phyloP scores from a whole-genome alignment of 2,113 vertebrate species.

The Malurus elegans region DNA sequence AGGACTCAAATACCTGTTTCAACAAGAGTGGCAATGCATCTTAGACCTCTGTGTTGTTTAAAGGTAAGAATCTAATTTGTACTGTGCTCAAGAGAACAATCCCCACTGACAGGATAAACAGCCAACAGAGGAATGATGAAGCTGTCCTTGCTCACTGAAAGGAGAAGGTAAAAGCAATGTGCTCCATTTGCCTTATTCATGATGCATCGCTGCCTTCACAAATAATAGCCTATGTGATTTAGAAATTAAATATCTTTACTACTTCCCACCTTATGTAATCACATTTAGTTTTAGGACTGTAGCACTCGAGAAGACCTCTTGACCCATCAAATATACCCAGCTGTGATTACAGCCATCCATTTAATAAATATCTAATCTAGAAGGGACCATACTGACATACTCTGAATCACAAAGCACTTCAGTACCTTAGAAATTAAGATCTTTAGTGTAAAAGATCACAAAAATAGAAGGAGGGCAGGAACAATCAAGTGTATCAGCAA shows the following conservation, averaged over 20 bases:
- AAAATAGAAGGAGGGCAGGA: not conserved
- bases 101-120: not conserved
- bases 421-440: conserved; percentile 4
- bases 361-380: not conserved
- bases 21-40: not conserved
- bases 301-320: not conserved
- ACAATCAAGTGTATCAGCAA: not conserved
- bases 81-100: not conserved
- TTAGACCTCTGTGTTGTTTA: not conserved
- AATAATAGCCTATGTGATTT: conserved; percentile 16
- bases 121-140: not conserved
- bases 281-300: not conserved
- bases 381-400: not conserved
- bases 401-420: not conserved
- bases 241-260: conserved; percentile 46
- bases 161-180: conserved; percentile 2
- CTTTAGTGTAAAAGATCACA: not conserved
- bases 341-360: not conserved
- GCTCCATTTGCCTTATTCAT: not conserved
- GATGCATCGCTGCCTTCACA: not conserved
- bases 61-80: not conserved
- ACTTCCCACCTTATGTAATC: conserved; percentile 6
- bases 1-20: not conserved
- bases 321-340: not conserved
- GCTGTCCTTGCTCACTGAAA: conserved; percentile 1